Evolutionary conservation across 2,797 vertebrate species (phyloP).

Genomic region (Carduelis carduelis): DNA sequence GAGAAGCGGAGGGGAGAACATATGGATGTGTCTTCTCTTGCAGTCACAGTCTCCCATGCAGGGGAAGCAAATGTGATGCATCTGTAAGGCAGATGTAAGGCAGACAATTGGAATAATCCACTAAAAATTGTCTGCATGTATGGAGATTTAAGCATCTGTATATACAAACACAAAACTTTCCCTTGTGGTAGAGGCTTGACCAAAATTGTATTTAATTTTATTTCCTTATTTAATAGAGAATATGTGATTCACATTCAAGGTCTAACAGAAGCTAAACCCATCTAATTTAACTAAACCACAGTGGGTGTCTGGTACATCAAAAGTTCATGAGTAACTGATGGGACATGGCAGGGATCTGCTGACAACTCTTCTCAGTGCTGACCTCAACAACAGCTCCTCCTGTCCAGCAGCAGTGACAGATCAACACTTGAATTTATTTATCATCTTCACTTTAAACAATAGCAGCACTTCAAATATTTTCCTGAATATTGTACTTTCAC

Average conservation of each 20-base stretch:
- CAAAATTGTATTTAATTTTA: not conserved
- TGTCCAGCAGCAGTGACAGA: not conserved
- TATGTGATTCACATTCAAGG: not conserved
- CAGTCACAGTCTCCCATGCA: not conserved
- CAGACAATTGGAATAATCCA: not conserved
- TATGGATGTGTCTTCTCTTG: not conserved
- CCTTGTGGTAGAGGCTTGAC: not conserved
- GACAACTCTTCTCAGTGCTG: not conserved
- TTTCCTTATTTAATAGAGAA: not conserved
- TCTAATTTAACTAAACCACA: not conserved
- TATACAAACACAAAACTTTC: not conserved
- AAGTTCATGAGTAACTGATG: not conserved
- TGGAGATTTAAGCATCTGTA: not conserved
- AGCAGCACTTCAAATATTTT: not conserved
- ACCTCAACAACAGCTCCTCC: not conserved
- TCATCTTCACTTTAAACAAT: not conserved
- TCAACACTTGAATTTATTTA: not conserved
- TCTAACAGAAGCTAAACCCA: not conserved
- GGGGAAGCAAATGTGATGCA: not conserved
- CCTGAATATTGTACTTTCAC: not conserved
- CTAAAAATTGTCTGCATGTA: not conserved
- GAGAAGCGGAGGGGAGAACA: not conserved
- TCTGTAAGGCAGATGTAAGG: not conserved
- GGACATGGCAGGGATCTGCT: not conserved
- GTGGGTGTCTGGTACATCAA: not conserved